Percentiles rank a stretch among this genome's conserved stretches.
Evolutionary conservation across 2,797 vertebrate genomes (phyloP).

Genomic region (Garrulus glandarius): DNA sequence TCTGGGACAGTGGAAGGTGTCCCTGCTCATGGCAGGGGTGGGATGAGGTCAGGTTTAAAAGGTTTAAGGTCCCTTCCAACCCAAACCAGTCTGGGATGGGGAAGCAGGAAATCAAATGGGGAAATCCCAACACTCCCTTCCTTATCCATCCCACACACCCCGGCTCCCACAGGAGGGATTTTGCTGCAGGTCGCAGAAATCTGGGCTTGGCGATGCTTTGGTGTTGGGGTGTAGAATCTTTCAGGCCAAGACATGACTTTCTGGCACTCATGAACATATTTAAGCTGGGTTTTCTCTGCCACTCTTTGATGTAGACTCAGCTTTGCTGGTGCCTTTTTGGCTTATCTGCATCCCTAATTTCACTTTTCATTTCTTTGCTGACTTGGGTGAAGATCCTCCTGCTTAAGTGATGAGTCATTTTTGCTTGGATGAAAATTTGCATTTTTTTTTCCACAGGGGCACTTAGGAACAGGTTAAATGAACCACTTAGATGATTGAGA

Average conservation of each 20-base stretch:
- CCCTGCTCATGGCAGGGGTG: not conserved
- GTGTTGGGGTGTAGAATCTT: not conserved
- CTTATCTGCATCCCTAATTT: not conserved
- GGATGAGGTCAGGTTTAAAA: not conserved
- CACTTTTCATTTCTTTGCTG: conserved; percentile 9
- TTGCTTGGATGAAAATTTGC: not conserved
- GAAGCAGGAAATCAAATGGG: not conserved
- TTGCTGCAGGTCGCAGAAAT: not conserved
- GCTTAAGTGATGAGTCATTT: conserved; percentile 39
- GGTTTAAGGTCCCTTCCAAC: not conserved
- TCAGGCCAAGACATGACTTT: not conserved
- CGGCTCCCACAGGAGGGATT: not conserved
- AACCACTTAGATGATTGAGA: not conserved
- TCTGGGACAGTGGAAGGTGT: not conserved
- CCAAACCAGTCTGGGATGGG: not conserved
- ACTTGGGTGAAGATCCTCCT: not conserved
- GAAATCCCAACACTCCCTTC: not conserved
- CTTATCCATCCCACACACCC: rapidly evolving
- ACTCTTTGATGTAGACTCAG: not conserved
- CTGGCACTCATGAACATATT: not conserved
- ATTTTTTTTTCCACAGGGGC: not conserved
- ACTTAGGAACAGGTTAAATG: conserved; percentile 30
- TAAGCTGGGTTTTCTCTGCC: not conserved
- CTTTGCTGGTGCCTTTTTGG: not conserved
- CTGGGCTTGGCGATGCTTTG: not conserved